Evolutionary conservation across 35 echinoderm and acorn worm species (phyloP).

Genomic region (Ophioderma brevispina): DNA sequence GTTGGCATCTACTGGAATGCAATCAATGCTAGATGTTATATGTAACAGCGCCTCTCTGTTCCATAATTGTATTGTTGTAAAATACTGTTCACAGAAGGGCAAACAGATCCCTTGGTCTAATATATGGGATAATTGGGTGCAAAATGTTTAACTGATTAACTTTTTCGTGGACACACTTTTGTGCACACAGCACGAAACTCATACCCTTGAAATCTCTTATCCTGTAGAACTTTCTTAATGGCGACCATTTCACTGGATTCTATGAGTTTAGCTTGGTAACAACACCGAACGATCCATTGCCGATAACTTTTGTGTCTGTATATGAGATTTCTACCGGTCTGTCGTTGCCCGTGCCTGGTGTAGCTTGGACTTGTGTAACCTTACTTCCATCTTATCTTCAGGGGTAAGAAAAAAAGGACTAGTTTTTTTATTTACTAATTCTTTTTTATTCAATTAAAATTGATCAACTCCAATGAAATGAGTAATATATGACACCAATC

Average conservation of each 20-base stretch:
- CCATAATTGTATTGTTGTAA: too few species aligned
- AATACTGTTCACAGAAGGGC: too few species aligned
- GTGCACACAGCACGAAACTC: too few species aligned
- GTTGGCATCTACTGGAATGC: too few species aligned
- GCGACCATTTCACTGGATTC: conserved; percentile 91
- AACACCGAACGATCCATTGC: conserved; percentile 98
- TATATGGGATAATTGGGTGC: too few species aligned
- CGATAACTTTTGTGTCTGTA: conserved; percentile 97
- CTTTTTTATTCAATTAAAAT: too few species aligned
- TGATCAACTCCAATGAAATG: too few species aligned
- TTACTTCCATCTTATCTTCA: conserved; percentile 98
- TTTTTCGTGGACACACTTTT: conserved; percentile 21
- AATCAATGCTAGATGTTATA: too few species aligned
- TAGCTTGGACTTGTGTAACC: conserved; percentile 90
- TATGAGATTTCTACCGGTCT: conserved; percentile 86
- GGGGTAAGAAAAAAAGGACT: not conserved
- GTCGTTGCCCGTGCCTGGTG: conserved; percentile 69
- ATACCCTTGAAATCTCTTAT: conserved; percentile 99
- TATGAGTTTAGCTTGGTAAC: conserved; percentile 94
- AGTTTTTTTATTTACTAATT: too few species aligned
- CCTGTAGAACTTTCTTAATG: conserved; percentile 99
- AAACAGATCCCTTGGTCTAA: too few species aligned
- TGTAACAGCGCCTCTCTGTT: too few species aligned
- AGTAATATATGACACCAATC: too few species aligned
- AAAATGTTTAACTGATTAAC: not conserved